phyloP scores from a whole-genome alignment of 2,797 vertebrate species.

The Nyctibius grandis region DNA sequence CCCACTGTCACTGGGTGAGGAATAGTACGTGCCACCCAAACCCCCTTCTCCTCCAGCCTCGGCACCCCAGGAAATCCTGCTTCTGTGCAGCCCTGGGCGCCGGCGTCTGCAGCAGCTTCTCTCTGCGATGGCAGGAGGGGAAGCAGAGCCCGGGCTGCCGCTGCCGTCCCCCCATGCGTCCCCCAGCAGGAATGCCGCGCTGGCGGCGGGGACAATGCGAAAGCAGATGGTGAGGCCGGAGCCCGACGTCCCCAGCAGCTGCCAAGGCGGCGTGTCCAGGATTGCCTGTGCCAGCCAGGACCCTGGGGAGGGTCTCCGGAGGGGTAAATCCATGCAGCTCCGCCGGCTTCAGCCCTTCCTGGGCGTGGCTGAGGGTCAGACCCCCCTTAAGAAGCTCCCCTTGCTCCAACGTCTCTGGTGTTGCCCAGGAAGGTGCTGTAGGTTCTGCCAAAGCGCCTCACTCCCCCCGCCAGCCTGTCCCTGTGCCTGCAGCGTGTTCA shows the following conservation, averaged over 20 bases:
- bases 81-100: fast-evolving
- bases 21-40: background rate
- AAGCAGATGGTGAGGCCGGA: background rate
- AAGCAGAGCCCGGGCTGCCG: background rate
- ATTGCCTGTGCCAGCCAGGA: background rate
- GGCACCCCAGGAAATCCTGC: background rate
- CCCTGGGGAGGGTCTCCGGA: background rate
- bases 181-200: background rate
- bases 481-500: background rate
- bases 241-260: background rate
- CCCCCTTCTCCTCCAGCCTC: background rate
- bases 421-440: background rate
- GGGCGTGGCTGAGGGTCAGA: fast-evolving
- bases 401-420: fast-evolving
- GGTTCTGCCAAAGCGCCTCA: background rate
- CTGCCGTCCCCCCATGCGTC: fast-evolving
- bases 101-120: background rate
- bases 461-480: background rate
- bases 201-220: background rate
- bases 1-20: background rate
- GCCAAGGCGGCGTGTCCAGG: background rate
- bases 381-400: fast-evolving
- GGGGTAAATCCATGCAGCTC: background rate
- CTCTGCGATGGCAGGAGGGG: background rate
- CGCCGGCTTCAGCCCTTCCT: fast-evolving